Evolutionary conservation across 1,140 invertebrate species (phyloP).

Genomic region (Euwallacea fornicatus): DNA sequence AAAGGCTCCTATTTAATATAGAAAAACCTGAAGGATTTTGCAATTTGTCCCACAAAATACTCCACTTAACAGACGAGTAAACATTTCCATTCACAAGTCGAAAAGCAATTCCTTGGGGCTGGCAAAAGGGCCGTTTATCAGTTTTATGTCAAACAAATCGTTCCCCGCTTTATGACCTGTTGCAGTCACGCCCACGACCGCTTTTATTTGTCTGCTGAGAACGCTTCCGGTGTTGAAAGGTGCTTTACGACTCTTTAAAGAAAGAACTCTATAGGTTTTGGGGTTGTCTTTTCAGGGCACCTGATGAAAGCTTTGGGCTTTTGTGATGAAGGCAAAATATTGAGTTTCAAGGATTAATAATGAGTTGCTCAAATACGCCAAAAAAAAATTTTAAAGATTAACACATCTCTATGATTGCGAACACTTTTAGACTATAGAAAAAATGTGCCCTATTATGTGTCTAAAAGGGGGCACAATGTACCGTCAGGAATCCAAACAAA

Average conservation of each 20-base stretch:
- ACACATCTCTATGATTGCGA: too few species aligned
- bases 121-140: slow-evolving; percentile 37
- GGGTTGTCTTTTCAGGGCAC: slow-evolving; percentile 13
- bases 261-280: background rate
- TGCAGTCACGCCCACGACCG: slow-evolving; percentile 20
- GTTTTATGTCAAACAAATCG: slow-evolving; percentile 40
- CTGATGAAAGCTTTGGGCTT: slow-evolving; percentile 2
- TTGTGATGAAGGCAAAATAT: slow-evolving; percentile 7
- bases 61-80: slow-evolving; percentile 27
- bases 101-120: slow-evolving; percentile 22
- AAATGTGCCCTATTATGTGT: too few species aligned
- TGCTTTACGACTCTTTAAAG: slow-evolving; percentile 17
- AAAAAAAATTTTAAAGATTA: too few species aligned
- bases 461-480: background rate
- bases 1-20: too few species aligned
- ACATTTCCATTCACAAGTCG: slow-evolving; percentile 30
- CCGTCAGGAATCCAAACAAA: slow-evolving; percentile 13
- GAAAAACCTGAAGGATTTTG: slow-evolving; percentile 7
- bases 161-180: slow-evolving; percentile 25
- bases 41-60: slow-evolving; percentile 21
- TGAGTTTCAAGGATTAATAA: background rate
- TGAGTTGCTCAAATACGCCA: too few species aligned
- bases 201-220: slow-evolving; percentile 4
- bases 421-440: too few species aligned
- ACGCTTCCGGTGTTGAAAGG: slow-evolving; percentile 27